These are phyloP conservation scores for Drosophila navojoa DNA, from an alignment of 1,140 invertebrate species.

Conservation along the genomic window DNA sequence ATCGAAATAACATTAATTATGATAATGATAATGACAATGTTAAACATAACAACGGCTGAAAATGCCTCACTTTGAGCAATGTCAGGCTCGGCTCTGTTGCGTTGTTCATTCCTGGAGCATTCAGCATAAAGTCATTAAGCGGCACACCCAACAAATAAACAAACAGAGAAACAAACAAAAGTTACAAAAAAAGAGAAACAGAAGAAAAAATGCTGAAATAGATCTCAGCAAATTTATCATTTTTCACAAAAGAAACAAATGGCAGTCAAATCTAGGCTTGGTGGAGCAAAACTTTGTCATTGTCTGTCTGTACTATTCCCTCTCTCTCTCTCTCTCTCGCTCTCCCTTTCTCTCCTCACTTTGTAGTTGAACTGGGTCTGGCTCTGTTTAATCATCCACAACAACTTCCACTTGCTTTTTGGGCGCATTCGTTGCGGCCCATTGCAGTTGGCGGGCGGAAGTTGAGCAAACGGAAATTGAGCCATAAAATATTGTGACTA, in stretches of 20 bases:
- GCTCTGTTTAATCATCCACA: conserved; percentile 72
- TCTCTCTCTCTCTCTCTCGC: not conserved
- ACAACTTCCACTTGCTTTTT: conserved; percentile 51
- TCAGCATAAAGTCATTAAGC: conserved; percentile 70
- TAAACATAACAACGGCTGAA: conserved; percentile 12
- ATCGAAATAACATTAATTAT: conserved; percentile 1
- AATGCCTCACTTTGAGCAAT: conserved; percentile 29
- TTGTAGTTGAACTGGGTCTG: conserved; percentile 18
- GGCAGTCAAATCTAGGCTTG: conserved; percentile 47
- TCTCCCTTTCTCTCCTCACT: not conserved
- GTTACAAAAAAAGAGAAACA: conserved; percentile 1
- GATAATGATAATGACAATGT: not conserved
- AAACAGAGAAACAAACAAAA: conserved; percentile 21
- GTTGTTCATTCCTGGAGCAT: conserved; percentile 36
- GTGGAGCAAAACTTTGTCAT: conserved; percentile 31
- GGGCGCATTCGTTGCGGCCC: conserved; percentile 60
- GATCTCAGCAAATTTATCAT: conserved; percentile 74
- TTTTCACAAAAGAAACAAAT: conserved; percentile 59
- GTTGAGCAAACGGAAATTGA: conserved; percentile 76
- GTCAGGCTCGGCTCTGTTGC: conserved; percentile 15
- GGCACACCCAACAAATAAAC: conserved; percentile 61
- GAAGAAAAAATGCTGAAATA: conserved; percentile 40
- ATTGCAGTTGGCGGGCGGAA: conserved; percentile 67
- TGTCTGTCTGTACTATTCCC: not conserved
- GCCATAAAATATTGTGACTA: conserved; percentile 71